Evolutionary conservation across 2,797 vertebrate species (phyloP), one percentile per base, ranked within the genome.

Genomic region (Coreius guichenoti): DNA sequence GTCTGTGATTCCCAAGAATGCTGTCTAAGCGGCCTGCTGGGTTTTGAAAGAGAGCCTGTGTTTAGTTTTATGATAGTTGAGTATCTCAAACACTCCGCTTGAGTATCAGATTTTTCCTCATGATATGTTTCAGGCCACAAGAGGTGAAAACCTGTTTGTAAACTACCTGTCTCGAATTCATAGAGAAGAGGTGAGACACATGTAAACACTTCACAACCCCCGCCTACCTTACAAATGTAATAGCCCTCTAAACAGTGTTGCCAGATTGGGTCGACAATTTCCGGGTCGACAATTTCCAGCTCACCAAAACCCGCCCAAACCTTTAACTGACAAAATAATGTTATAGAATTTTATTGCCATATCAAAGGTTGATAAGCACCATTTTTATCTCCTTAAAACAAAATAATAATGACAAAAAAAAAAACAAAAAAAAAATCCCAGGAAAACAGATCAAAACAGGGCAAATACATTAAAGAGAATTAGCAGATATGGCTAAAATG

Each of bases 151-250:
- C 91, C 95, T 99, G 78, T 99, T 99, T 94, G 98, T 99, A 90
- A 99, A 99, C 94, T 99, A 99, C 91, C 93, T 99, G 92, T 99
- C 98, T 65, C 96, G 98, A 90, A 99, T 99, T 93, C 98, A 99
- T 88, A 95, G 98, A 80, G 98, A 99, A 89, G 98, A 99, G 97
- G 98, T 98, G 88, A 56, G 56, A 36, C 1, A 1, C 13, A 2
- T 1, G 13, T 6, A 17, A 39, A 58, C n/a, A 45, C 68, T 26
- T 36, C 17, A 67, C 31, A 77, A 49, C 16, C 31, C 19, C 8
- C 1, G 58, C 23, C 13, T 26, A n/a, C 9, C 19, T 33, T 33
- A 54, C 73, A 23, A 12, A 7, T 67, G 0, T 19, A 67, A 31
- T 33, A 69, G 23, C 7, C 13, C 3, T 26, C 14, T 8, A 8